Percentiles rank a stretch among this genome's conserved stretches.
These are phyloP conservation scores for Dastarcus helophoroides DNA, from an alignment of 2,888 invertebrate species.

Conservation along the genomic window DNA sequence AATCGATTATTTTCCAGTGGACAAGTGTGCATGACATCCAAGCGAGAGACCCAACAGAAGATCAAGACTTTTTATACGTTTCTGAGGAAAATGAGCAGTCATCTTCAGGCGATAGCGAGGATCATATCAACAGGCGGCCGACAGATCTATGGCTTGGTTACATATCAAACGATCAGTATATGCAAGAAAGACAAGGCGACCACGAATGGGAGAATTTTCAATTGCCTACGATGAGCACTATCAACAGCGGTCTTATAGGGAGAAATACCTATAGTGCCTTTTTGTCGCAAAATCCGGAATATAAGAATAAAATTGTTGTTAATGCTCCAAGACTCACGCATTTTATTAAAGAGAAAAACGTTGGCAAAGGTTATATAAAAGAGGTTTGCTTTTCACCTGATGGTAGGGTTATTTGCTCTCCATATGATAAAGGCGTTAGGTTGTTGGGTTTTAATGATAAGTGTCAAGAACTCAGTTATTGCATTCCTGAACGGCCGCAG, in stretches of 20 bases:
- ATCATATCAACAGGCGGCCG: conserved; percentile 22
- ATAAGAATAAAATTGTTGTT: conserved; percentile 44
- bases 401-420: conserved; percentile 82
- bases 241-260: conserved; percentile 33
- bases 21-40: conserved; percentile 91
- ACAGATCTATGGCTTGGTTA: conserved; percentile 37
- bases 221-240: conserved; percentile 27
- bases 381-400: conserved; percentile 85
- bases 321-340: conserved; percentile 72
- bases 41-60: conserved; percentile 41
- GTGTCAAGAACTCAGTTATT: conserved; percentile 67
- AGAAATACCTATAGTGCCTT: conserved; percentile 24
- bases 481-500: conserved; percentile 42
- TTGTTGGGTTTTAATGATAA: conserved; percentile 66
- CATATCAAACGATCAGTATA: conserved; percentile 28
- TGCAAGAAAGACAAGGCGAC: conserved; percentile 17
- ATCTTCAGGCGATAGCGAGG: conserved; percentile 15
- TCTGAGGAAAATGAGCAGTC: conserved; percentile 21
- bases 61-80: conserved; percentile 29
- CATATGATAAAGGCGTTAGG: conserved; percentile 78
- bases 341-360: conserved; percentile 76
- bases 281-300: conserved; percentile 26
- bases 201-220: conserved; percentile 18
- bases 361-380: conserved; percentile 85
- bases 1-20: conserved; percentile 47